Evolutionary conservation across 2,888 invertebrate genomes (phyloP).

Genomic region (Lysandra coridon): DNA sequence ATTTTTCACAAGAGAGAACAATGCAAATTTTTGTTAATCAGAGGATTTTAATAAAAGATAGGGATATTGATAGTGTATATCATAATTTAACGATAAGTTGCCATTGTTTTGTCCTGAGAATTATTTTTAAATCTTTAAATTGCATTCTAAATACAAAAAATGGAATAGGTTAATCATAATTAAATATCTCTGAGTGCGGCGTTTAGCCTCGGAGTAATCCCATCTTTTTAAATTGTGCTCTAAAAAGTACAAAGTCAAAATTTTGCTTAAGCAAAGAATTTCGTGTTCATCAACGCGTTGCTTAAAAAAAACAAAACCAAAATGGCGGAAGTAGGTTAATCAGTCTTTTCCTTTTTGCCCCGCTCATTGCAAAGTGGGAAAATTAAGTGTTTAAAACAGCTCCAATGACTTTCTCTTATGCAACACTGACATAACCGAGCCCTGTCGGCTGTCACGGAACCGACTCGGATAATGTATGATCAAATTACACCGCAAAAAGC

Average conservation of each 20-base stretch:
- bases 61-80: neutral
- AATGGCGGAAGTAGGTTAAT: neutral
- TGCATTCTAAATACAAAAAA: no score
- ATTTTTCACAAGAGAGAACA: no score
- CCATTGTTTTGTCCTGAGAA: neutral
- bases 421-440: slow-evolving; percentile 19
- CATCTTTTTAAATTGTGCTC: no score
- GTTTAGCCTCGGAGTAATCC: no score
- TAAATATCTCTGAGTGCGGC: no score
- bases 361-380: neutral
- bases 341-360: neutral
- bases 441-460: slow-evolving; percentile 18
- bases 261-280: no score
- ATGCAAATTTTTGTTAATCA: neutral
- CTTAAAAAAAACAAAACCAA: neutral
- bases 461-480: slow-evolving; percentile 21
- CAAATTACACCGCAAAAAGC: slow-evolving; percentile 19
- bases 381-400: neutral
- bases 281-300: neutral
- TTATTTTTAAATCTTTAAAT: neutral
- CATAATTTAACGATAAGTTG: neutral
- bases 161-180: no score
- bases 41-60: neutral
- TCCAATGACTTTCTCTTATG: slow-evolving; percentile 13
- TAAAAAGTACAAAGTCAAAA: no score